phyloP scores from a whole-genome alignment of 2,797 vertebrate genomes.

The Delichon dasypus region DNA sequence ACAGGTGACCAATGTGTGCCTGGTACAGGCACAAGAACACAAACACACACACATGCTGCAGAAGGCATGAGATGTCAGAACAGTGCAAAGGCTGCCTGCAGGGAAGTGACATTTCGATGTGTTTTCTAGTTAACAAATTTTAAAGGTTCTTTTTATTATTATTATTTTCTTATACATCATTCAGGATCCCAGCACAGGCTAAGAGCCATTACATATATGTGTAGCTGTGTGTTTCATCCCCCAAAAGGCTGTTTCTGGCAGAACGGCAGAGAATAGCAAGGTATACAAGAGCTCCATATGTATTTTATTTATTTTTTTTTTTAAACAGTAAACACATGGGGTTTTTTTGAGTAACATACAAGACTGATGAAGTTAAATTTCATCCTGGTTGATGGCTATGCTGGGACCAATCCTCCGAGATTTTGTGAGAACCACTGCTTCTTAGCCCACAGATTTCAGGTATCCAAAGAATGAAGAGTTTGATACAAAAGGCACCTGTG shows the following conservation, averaged over 20 bases:
- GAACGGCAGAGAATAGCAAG: not conserved
- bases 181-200: not conserved
- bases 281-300: not conserved
- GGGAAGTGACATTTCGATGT: not conserved
- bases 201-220: not conserved
- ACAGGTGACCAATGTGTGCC: fast-evolving
- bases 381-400: not conserved
- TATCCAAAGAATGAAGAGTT: not conserved
- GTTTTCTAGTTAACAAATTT: not conserved
- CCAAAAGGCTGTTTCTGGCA: not conserved
- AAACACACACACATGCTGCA: too few species aligned
- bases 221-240: not conserved
- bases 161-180: not conserved
- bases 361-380: not conserved
- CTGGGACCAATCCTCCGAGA: not conserved
- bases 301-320: too few species aligned
- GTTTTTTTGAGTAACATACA: not conserved
- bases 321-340: not conserved
- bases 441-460: not conserved
- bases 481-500: not conserved
- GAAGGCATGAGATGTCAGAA: not conserved
- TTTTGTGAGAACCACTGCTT: not conserved
- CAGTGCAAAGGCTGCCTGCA: not conserved
- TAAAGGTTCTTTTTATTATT: too few species aligned
- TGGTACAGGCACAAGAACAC: not conserved